Conservation (phyloP, 1,140 invertebrate genomes). For the Zaprionus vittiger region DNA sequence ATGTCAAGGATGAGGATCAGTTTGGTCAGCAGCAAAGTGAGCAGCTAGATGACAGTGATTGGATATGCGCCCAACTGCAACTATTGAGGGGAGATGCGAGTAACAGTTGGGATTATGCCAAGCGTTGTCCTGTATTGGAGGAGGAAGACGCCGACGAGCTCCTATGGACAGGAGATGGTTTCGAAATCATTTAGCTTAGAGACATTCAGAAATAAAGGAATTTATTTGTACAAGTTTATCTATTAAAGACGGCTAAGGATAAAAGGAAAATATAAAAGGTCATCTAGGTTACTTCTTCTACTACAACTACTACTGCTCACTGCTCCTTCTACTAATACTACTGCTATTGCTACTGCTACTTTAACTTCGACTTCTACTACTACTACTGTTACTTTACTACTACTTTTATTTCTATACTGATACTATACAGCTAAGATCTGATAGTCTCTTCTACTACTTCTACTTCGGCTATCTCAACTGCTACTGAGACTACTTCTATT, state of each 20-base stretch:
- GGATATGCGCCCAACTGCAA: conserved; percentile 52
- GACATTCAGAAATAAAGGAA: conserved; percentile 2
- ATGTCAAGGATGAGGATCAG: conserved; percentile 52
- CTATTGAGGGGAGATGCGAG: conserved; percentile 22
- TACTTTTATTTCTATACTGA: too few species aligned
- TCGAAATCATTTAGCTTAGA: conserved; percentile 18
- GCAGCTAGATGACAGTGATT: conserved; percentile 35
- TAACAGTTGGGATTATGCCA: conserved; percentile 4
- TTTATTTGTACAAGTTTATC: not conserved
- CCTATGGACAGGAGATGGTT: conserved; percentile 23
- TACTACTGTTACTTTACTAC: too few species aligned
- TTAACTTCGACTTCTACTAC: too few species aligned
- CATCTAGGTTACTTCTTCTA: not conserved
- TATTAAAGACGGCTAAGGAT: too few species aligned
- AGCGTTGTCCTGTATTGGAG: conserved; percentile 25
- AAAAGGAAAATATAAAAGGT: not conserved
- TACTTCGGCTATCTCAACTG: not conserved
- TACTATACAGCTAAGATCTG: too few species aligned
- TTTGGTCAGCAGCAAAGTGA: conserved; percentile 4
- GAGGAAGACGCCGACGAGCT: conserved; percentile 17
- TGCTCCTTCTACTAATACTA: not conserved
- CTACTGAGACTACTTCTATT: not conserved
- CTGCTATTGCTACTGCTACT: not conserved
- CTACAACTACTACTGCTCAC: not conserved
- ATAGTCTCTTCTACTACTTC: not conserved